Evolutionary conservation across 2,113 vertebrate species (phyloP), one percentile per base, ranked within the genome.

Genomic region (Jacana jacana): DNA sequence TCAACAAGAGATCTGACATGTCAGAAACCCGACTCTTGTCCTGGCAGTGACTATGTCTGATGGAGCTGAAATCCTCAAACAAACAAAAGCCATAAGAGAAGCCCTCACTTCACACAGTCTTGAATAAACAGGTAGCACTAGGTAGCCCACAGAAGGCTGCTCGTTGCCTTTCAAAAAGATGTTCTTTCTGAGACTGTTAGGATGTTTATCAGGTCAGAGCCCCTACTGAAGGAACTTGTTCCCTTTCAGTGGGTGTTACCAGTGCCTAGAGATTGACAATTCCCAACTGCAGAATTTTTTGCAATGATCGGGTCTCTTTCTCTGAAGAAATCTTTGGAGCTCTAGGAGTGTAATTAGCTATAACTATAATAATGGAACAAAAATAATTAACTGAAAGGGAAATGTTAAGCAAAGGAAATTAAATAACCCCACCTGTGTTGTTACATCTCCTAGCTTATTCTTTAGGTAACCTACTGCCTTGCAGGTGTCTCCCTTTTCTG

Each of bases 11-110:
- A 86, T 89, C 52, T 88, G 75, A 61, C 54, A 69, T 88, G 54
- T 85, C 91, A 96, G 68, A 95, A 88, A 69, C 81, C 82, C 39
- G 5, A 6, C 85, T 81, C 84, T 91, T 88, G 86, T 73, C 77
- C 73, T 93, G 81, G 65, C 87, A 75, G 48, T 68, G 87, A 46
- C 79, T 88, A 39, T 91, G 51, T 85, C 63, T 89, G 90, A 72
- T 91, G 86, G 82, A 94, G 75, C 63, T 65, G 85, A 96, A 94
- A 90, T 88, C 79, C 54, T 80, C 88, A 91, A 89, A 87, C 72
- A 91, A 86, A 86, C 78, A 91, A 93, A 93, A 95, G 79, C 58
- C 48, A 72, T 89, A 92, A 77, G 81, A 91, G 93, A 92, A 93
- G 69, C 60, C 63, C 72, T 88, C 76, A 28, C 72, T 91, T 86